Conservation (phyloP, 2,888 invertebrate genomes). For the Chironomus riparius region DNA sequence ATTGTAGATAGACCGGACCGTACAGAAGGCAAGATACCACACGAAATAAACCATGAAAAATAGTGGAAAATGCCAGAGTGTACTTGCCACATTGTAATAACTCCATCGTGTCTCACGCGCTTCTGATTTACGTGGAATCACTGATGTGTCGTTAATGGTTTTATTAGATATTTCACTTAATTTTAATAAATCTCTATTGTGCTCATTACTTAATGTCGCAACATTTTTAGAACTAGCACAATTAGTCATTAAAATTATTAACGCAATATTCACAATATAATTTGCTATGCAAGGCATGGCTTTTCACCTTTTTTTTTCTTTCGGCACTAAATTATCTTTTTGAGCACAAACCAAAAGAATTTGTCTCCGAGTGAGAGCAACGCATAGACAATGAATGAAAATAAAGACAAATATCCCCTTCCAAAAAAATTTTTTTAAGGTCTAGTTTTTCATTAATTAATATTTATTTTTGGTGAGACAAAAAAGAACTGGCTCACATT, state of each 20-base stretch:
- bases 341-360: too few species aligned
- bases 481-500: too few species aligned
- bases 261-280: background rate
- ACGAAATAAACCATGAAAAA: background rate
- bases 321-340: too few species aligned
- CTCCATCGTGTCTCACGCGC: background rate
- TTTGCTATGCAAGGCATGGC: background rate
- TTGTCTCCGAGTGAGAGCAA: too few species aligned
- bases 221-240: background rate
- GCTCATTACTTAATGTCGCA: background rate
- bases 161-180: background rate
- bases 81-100: background rate
- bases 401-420: too few species aligned
- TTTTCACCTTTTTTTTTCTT: too few species aligned
- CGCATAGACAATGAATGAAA: too few species aligned
- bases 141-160: background rate
- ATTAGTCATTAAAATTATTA: background rate
- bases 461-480: too few species aligned
- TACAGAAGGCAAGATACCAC: background rate
- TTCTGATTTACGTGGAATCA: background rate
- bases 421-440: too few species aligned
- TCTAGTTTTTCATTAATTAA: too few species aligned
- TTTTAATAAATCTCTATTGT: background rate
- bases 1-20: background rate
- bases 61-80: background rate